Conservation (phyloP, 2,797 vertebrate species). For the Manis crassicaudata region DNA sequence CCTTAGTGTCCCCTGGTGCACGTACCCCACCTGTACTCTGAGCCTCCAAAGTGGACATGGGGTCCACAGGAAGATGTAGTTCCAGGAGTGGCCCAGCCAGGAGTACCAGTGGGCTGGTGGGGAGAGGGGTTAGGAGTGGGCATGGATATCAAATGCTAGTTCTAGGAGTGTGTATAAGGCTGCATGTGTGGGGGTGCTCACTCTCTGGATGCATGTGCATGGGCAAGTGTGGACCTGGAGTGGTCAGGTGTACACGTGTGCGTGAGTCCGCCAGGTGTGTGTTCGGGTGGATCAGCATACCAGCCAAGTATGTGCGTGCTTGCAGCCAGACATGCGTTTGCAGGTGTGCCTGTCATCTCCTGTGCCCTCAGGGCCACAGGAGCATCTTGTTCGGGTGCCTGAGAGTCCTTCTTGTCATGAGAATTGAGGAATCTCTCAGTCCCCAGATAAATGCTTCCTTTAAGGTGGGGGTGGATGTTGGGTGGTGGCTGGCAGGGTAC, state of each 20-base stretch:
- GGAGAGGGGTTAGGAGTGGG: neutral
- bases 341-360: constrained; percentile 11
- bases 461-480: neutral
- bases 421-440: neutral
- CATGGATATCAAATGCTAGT: neutral
- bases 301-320: constrained; percentile 11
- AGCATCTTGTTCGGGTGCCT: neutral
- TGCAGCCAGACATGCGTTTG: neutral
- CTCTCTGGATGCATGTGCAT: neutral
- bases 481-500: neutral
- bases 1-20: neutral
- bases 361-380: neutral
- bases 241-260: neutral
- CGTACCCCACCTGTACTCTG: neutral
- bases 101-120: neutral
- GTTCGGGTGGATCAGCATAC: neutral
- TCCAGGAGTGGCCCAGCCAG: neutral
- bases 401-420: constrained; percentile 2
- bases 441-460: neutral
- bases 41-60: neutral
- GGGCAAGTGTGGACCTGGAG: neutral
- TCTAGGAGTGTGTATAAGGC: neutral
- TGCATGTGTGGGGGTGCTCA: neutral
- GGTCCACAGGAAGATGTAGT: neutral
- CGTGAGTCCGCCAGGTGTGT: constrained; percentile 23